Percentiles rank a stretch among this genome's conserved stretches.
phyloP scores from a whole-genome alignment of 2,888 invertebrate genomes.

The Incurvaria masculella region DNA sequence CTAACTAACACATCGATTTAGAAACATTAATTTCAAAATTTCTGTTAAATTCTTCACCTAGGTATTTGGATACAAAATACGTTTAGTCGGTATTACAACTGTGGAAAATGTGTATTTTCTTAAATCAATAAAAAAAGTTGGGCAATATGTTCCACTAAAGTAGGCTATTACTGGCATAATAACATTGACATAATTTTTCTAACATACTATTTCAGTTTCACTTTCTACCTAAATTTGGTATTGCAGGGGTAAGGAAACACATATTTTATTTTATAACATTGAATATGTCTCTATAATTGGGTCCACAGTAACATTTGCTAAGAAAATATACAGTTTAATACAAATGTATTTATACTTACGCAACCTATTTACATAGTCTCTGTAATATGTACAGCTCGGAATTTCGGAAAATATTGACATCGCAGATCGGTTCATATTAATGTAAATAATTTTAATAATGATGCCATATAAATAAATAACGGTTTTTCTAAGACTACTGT shows the following conservation, averaged over 20 bases:
- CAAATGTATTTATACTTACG: neutral
- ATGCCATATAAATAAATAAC: neutral
- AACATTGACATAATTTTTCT: neutral
- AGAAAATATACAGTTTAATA: slow-evolving; percentile 51
- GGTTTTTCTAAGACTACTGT: slow-evolving; percentile 22
- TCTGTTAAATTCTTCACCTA: too few species aligned
- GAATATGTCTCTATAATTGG: slow-evolving; percentile 31
- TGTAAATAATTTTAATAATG: neutral
- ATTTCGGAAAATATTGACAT: neutral
- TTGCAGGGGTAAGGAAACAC: too few species aligned
- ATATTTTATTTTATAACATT: slow-evolving; percentile 9
- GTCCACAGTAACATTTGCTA: slow-evolving; percentile 50
- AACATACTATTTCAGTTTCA: too few species aligned
- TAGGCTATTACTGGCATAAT: neutral
- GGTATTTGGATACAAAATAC: too few species aligned
- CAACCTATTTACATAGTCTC: slow-evolving; percentile 31
- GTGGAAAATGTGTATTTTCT: neutral
- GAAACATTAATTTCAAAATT: too few species aligned
- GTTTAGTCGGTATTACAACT: neutral
- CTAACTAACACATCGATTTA: neutral
- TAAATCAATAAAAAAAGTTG: neutral
- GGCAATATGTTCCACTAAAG: neutral
- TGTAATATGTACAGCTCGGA: neutral
- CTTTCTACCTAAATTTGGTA: too few species aligned
- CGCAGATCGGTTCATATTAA: slow-evolving; percentile 1